phyloP scores from a whole-genome alignment of 2,888 invertebrate genomes.

The Hypomecis atomaria region DNA sequence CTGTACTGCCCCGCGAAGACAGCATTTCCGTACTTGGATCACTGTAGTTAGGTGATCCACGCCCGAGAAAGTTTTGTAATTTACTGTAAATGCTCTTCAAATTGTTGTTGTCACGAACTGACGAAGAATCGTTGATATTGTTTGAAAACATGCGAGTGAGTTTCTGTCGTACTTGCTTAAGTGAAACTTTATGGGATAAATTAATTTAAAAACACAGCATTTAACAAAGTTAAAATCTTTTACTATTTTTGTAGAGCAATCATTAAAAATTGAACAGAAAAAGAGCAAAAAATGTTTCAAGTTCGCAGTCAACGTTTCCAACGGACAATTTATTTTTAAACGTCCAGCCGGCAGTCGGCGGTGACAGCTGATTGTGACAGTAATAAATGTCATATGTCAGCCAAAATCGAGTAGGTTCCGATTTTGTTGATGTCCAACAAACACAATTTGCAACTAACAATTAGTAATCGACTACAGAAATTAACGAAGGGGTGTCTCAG shows the following conservation, averaged over 20 bases:
- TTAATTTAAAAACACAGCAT: constrained; percentile 2
- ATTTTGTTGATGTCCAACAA: neutral
- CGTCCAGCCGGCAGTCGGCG: neutral
- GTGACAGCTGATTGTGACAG: neutral
- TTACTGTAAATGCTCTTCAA: constrained; percentile 60
- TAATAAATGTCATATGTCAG: neutral
- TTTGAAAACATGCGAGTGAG: constrained; percentile 66
- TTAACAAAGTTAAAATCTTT: neutral
- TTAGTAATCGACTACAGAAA: neutral
- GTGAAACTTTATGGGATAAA: constrained; percentile 1
- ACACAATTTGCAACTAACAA: too few species aligned
- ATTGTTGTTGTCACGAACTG: constrained; percentile 54
- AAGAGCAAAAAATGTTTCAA: constrained; percentile 44
- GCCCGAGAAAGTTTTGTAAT: constrained; percentile 61
- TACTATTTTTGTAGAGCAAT: constrained; percentile 25
- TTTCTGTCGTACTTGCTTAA: constrained; percentile 5
- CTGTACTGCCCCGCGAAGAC: constrained; percentile 58
- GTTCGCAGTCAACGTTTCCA: constrained; percentile 47
- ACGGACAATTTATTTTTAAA: constrained; percentile 55
- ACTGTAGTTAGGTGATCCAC: constrained; percentile 38
- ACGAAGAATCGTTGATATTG: constrained; percentile 51
- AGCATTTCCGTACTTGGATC: constrained; percentile 52
- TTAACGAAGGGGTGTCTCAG: too few species aligned
- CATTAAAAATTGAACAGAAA: constrained; percentile 41
- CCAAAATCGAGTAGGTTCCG: neutral